Base-by-base conservation (phyloP, 1,140 invertebrate genomes). In the Caenorhabditis inopinata region DNA sequence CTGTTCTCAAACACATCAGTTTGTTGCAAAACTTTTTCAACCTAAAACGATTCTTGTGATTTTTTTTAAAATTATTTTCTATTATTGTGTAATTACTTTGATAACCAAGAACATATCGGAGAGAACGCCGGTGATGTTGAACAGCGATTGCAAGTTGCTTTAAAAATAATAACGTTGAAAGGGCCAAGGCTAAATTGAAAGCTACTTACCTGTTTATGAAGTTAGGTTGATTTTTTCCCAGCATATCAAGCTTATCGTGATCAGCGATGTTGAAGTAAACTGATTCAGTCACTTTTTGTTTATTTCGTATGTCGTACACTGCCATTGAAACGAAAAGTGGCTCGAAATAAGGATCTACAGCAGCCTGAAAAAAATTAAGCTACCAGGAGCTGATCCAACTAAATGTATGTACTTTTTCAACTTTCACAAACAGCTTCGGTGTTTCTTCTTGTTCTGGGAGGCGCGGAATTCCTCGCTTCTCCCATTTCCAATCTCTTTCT, bases 241-340 rank as follows among this genome's bases (percentile, higher is more conserved):
- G 62, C 75, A 75, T 78, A 82, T 21, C 74, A 27, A 47, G 32
- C 74, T 38, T 75, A 14, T 75, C 80, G 74, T 80, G 42, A 35
- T 83, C 76, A 3, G 74, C 58, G 12, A 78, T 25, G 78, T 85
- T 85, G 48, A 87, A 88, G 62, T 88, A 79, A 29, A 87, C 87
- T 16, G 83, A 84, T 80, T 87, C 86, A 7, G 87, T 85, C 1
- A 87, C 47, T 73, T 81, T 82, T 46, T 74, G 78, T 29, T 76
- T 83, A 11, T 76, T 47, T 35, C 84, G 76, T 5, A 83, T 73
- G 77, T 87, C 87, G 47, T 85, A 87, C 1, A 87, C 38, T 14
- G 87, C 82, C 27, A 83, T 73, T 4, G 78, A 80, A 12, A 46
- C 21, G n/a, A 62, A 78, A 1, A 68, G 21, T n/a, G 51, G 62